phyloP scores from a whole-genome alignment of 2,113 vertebrate genomes.

The Hystrix cristata region DNA sequence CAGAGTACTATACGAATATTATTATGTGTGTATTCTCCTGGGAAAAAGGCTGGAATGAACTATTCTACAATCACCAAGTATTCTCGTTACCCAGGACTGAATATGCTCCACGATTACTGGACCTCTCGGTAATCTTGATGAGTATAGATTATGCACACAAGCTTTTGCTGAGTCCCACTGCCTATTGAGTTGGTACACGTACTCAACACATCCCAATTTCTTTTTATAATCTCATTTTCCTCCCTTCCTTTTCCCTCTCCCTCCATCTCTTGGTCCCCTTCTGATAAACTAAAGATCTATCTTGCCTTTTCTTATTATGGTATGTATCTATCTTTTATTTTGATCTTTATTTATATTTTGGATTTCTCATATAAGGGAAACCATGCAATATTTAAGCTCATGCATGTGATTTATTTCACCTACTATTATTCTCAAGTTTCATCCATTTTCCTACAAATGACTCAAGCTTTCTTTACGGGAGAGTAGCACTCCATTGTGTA shows the following conservation, averaged over 20 bases:
- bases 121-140: background rate
- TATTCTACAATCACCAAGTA: background rate
- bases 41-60: background rate
- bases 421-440: too few relatives aligned
- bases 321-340: background rate
- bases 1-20: background rate
- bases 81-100: background rate
- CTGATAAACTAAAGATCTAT: background rate
- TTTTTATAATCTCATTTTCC: background rate
- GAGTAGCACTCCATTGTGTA: too few relatives aligned
- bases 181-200: background rate
- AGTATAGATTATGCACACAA: background rate
- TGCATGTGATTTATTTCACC: too few relatives aligned
- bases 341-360: background rate
- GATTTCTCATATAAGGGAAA: background rate
- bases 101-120: background rate
- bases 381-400: too few relatives aligned
- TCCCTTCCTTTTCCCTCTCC: background rate
- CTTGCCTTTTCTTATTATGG: background rate
- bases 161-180: background rate
- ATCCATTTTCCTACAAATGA: too few relatives aligned
- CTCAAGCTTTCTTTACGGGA: too few relatives aligned
- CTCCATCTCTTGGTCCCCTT: background rate
- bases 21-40: background rate
- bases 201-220: background rate